Conservation (phyloP, 2,113 vertebrate genomes). For the Grammomys surdaster region DNA sequence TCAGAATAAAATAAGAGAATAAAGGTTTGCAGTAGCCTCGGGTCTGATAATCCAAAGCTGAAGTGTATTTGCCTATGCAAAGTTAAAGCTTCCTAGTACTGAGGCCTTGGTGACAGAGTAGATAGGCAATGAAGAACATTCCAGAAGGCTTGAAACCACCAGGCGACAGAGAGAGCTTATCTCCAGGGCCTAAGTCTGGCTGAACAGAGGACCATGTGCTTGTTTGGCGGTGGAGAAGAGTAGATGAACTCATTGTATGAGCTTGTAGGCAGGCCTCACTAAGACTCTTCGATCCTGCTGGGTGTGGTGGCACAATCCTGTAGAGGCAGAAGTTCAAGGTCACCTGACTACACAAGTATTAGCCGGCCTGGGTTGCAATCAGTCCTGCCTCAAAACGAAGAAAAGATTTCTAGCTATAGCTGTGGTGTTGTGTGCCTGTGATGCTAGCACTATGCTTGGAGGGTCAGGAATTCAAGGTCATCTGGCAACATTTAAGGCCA, state of each 20-base stretch:
- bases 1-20: not conserved
- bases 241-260: not conserved
- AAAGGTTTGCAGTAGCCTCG: not conserved
- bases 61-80: not conserved
- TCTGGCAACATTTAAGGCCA: not conserved
- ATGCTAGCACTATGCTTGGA: not conserved
- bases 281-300: not conserved
- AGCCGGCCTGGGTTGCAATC: not conserved
- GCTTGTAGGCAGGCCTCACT: not conserved
- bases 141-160: conserved; percentile 47
- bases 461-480: not conserved
- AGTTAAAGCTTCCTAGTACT: not conserved
- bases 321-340: not conserved
- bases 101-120: not conserved
- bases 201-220: not conserved
- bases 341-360: not conserved
- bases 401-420: not conserved
- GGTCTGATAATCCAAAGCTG: not conserved
- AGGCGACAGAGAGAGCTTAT: not conserved
- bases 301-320: not conserved
- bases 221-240: not conserved
- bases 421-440: not conserved
- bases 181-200: not conserved
- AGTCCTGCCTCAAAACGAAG: not conserved
- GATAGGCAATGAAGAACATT: conserved; percentile 20